Conservation (phyloP, 2,888 invertebrate genomes). For the Therioaphis trifolii region DNA sequence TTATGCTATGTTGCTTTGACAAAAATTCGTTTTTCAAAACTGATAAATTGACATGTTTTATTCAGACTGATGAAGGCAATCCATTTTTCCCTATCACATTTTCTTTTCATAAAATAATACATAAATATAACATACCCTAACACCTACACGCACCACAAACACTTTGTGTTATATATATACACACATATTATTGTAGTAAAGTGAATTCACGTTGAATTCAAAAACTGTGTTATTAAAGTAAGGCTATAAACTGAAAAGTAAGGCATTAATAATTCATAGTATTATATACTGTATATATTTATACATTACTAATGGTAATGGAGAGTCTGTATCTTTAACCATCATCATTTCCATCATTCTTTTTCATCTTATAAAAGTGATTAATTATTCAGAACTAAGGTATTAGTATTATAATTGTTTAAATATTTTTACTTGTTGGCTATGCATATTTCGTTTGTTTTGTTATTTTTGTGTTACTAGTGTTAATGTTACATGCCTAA, state of each 20-base stretch:
- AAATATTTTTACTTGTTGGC: neutral
- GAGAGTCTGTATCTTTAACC: neutral
- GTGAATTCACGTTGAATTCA: neutral
- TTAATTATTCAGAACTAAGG: neutral
- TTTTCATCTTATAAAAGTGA: neutral
- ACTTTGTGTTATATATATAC: too few relatives aligned
- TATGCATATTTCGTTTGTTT: neutral
- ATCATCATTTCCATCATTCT: neutral
- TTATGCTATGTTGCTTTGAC: neutral
- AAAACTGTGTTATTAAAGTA: constrained; percentile 15
- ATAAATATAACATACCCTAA: neutral
- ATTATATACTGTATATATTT: neutral
- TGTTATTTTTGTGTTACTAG: neutral
- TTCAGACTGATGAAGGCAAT: constrained; percentile 38
- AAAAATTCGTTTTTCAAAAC: neutral
- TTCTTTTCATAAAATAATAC: neutral
- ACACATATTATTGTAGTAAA: neutral
- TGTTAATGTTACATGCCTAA: too few relatives aligned
- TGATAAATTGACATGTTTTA: constrained; percentile 51
- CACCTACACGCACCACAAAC: too few relatives aligned
- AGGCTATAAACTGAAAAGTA: neutral
- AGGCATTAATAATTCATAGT: constrained; percentile 37
- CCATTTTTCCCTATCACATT: constrained; percentile 7
- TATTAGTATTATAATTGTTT: neutral
- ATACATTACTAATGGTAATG: neutral